A percentile compares a stretch with the other conserved stretches of the same genome.
phyloP scores from a whole-genome alignment of 1,140 invertebrate species.

The Calliopsis andreniformis region DNA sequence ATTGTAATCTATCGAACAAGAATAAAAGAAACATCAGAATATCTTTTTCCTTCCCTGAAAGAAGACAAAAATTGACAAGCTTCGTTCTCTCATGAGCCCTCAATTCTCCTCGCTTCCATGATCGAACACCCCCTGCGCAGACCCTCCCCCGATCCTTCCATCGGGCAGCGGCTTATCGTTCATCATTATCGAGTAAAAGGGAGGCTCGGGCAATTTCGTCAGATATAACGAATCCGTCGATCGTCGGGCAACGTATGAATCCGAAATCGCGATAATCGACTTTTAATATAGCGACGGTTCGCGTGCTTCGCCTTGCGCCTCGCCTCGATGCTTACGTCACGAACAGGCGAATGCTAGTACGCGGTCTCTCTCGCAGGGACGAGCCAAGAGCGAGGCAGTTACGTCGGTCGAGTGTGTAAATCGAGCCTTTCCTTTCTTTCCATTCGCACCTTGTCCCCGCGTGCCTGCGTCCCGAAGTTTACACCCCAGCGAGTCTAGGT shows the following conservation, averaged over 20 bases:
- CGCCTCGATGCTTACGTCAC: conserved; percentile 11
- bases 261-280: conserved; percentile 21
- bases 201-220: neutral
- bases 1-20: too few relatives aligned
- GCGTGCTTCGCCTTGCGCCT: neutral
- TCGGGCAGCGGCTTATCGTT: neutral
- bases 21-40: too few relatives aligned
- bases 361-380: conserved; percentile 1
- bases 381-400: neutral
- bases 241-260: conserved; percentile 12
- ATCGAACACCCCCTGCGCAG: too few relatives aligned
- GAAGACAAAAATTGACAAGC: too few relatives aligned
- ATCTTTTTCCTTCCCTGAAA: too few relatives aligned
- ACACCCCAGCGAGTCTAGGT: conserved; percentile 60
- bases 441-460: conserved; percentile 44
- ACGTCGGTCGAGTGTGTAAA: conserved; percentile 37
- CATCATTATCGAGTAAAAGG: neutral
- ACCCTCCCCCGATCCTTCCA: neutral
- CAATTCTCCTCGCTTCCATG: too few relatives aligned
- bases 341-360: neutral
- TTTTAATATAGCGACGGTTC: conserved; percentile 33
- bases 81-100: too few relatives aligned
- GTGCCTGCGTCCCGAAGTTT: conserved; percentile 46
- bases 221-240: neutral
- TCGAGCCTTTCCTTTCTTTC: conserved; percentile 42